These are phyloP conservation scores for Anodontia alba DNA, from an alignment of 2,888 invertebrate species.

Conservation along the genomic window DNA sequence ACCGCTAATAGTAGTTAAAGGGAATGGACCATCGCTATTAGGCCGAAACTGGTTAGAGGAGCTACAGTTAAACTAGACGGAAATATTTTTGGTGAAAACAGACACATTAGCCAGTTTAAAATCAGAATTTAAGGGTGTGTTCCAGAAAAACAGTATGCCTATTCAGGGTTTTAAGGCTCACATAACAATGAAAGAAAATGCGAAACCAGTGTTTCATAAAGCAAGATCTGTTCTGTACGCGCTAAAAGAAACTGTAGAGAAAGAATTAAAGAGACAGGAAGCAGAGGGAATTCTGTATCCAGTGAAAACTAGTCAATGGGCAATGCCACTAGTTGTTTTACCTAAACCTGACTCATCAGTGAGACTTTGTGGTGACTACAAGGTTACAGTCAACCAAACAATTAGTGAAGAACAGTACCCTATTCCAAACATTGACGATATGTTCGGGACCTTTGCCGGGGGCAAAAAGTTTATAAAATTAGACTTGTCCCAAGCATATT, in stretches of 20 bases:
- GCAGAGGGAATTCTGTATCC: conserved; percentile 20
- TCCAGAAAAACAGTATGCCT: not conserved
- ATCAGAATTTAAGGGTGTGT: conserved; percentile 8
- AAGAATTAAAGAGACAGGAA: conserved; percentile 16
- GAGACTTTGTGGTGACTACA: conserved; percentile 65
- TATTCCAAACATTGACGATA: conserved; percentile 62
- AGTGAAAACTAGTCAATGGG: conserved; percentile 40
- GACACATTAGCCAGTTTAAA: not conserved
- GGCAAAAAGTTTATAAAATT: conserved; percentile 55
- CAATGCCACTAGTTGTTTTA: conserved; percentile 39
- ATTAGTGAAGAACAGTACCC: conserved; percentile 69
- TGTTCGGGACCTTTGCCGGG: conserved; percentile 60
- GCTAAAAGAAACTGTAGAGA: conserved; percentile 23
- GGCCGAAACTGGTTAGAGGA: conserved; percentile 31
- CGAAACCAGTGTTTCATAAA: conserved; percentile 25
- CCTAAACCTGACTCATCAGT: conserved; percentile 43
- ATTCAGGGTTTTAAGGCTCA: not conserved
- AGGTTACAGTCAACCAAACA: conserved; percentile 62
- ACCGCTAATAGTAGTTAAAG: conserved; percentile 10
- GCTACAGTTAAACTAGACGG: conserved; percentile 20
- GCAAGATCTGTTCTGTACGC: conserved; percentile 38
- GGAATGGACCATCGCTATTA: conserved; percentile 28
- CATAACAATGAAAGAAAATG: conserved; percentile 7
- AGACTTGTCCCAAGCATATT: conserved; percentile 62
- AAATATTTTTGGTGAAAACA: not conserved